Conservation (phyloP, 2,113 vertebrate species). For the crab-eating macaque (Macaca fascicularis) region DNA sequence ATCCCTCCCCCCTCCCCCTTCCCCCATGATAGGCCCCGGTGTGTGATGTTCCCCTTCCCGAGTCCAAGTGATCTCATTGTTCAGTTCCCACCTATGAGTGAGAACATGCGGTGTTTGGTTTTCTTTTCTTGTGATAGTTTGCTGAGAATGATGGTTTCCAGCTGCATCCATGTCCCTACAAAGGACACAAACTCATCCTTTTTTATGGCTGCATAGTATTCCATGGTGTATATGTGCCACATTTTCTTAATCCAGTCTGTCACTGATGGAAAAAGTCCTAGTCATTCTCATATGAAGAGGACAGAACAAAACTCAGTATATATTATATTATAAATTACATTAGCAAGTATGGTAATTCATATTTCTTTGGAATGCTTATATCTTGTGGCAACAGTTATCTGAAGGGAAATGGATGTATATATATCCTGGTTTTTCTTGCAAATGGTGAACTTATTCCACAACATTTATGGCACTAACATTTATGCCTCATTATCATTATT, state of each 20-base stretch:
- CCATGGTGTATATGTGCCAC: too few species aligned
- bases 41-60: too few species aligned
- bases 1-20: fast-evolving
- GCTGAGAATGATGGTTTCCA: too few species aligned
- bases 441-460: neutral
- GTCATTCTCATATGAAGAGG: neutral
- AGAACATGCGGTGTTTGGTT: too few species aligned
- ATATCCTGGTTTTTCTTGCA: neutral
- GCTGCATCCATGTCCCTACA: too few species aligned
- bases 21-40: too few species aligned
- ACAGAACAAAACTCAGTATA: neutral
- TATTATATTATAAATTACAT: neutral
- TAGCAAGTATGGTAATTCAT: neutral
- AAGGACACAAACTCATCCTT: too few species aligned
- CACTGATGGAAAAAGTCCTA: neutral
- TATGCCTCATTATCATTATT: neutral
- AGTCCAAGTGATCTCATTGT: too few species aligned
- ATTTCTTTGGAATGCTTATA: neutral
- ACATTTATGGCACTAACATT: neutral
- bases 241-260: too few species aligned
- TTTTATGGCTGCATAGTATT: too few species aligned
- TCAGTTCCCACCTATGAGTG: too few species aligned
- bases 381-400: neutral
- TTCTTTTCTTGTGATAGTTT: too few species aligned
- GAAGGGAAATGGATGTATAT: neutral